phyloP scores from a whole-genome alignment of 23 tunicate species.

The Halocynthia roretzi region DNA sequence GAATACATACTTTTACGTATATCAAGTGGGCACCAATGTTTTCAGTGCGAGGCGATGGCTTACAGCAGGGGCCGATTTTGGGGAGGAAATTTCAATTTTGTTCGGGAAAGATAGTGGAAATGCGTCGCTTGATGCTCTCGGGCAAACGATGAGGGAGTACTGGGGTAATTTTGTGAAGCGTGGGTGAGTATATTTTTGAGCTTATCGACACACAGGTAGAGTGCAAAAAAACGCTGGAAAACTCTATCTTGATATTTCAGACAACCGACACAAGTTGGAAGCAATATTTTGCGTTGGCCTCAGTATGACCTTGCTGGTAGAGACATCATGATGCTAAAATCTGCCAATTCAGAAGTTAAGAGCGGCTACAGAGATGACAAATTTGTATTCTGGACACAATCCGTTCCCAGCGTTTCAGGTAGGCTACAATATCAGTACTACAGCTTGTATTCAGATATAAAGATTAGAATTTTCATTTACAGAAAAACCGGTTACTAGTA shows the following conservation, averaged over 20 bases:
- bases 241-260: background rate
- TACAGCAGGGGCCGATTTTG: conserved; percentile 7
- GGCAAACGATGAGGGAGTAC: conserved; percentile 1
- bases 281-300: background rate
- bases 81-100: conserved; percentile 14
- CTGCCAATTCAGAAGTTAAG: background rate
- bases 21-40: background rate
- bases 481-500: background rate
- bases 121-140: background rate
- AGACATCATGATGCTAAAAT: conserved; percentile 3
- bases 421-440: background rate
- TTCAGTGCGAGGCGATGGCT: conserved; percentile 7
- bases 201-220: background rate
- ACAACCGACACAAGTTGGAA: background rate
- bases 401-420: background rate
- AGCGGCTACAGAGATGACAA: conserved; percentile 16
- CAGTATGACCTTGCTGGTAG: background rate
- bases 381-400: background rate
- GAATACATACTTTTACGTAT: conserved; percentile 8
- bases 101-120: background rate
- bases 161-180: conserved; percentile 16
- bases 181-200: conserved; percentile 6
- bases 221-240: background rate
- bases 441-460: background rate
- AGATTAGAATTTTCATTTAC: background rate